These are phyloP conservation scores for Trematomus loennbergii DNA, from an alignment of 2,113 vertebrate species.

Conservation along the genomic window DNA sequence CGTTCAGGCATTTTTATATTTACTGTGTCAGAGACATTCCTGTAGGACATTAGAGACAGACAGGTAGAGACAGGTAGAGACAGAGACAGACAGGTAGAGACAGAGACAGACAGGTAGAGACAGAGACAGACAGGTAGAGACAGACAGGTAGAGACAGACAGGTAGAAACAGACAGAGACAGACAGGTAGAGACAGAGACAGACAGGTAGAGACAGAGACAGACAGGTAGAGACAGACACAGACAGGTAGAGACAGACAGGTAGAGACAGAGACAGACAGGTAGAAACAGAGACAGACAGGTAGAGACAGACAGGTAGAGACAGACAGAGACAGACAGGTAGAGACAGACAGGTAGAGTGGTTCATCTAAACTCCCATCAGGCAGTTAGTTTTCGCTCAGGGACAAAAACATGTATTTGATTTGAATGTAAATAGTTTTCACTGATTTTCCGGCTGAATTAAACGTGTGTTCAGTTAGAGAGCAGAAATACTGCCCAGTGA, in stretches of 20 bases:
- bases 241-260: too few species aligned
- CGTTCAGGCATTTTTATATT: not conserved
- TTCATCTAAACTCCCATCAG: not conserved
- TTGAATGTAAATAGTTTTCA: not conserved
- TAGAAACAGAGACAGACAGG: not conserved
- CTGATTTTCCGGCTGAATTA: not conserved
- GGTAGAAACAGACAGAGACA: too few species aligned
- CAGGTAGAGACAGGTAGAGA: not conserved
- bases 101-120: not conserved
- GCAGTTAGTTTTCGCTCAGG: constrained; percentile 52
- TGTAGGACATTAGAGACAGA: constrained; percentile 7
- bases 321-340: not conserved
- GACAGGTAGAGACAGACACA: too few species aligned
- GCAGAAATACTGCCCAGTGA: not conserved
- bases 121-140: not conserved
- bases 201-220: too few species aligned
- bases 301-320: not conserved
- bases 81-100: not conserved
- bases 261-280: too few species aligned
- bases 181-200: too few species aligned
- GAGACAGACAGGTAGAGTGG: not conserved
- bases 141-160: not conserved
- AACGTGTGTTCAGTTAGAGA: too few species aligned
- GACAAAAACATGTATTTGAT: constrained; percentile 15
- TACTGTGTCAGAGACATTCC: constrained; percentile 13